Conservation (phyloP, 1,140 invertebrate genomes). For the Rhysida immarginata region DNA sequence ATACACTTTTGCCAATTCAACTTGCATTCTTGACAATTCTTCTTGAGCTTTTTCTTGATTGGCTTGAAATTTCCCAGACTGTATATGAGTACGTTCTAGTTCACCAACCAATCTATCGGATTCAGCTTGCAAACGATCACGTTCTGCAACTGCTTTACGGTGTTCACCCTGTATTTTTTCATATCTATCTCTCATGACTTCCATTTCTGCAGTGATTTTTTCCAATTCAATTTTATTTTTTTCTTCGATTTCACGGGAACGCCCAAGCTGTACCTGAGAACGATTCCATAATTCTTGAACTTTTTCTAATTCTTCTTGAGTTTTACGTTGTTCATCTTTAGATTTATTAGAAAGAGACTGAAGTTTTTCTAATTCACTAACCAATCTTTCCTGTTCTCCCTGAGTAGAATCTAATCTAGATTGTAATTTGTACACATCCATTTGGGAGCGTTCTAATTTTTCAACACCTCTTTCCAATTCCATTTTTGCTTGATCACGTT, state of each 20-base stretch:
- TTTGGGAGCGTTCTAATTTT: constrained; percentile 81
- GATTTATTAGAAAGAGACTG: constrained; percentile 57
- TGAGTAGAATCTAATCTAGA: constrained; percentile 70
- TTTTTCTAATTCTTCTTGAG: constrained; percentile 65
- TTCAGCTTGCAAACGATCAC: constrained; percentile 68
- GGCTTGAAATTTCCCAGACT: constrained; percentile 62
- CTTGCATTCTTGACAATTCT: constrained; percentile 63
- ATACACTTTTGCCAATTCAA: constrained; percentile 77
- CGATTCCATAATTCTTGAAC: constrained; percentile 76
- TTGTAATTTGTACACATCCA: constrained; percentile 71
- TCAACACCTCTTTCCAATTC: constrained; percentile 83
- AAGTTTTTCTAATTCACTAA: constrained; percentile 72
- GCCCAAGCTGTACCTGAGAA: constrained; percentile 58
- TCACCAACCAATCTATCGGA: constrained; percentile 72
- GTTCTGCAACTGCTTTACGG: constrained; percentile 59
- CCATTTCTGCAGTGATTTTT: constrained; percentile 53
- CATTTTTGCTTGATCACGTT: constrained; percentile 69
- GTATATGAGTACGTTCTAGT: constrained; percentile 61
- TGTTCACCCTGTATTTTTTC: constrained; percentile 75
- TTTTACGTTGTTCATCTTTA: constrained; percentile 66
- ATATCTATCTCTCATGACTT: constrained; percentile 74
- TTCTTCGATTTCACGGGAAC: constrained; percentile 77
- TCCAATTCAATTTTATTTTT: constrained; percentile 79
- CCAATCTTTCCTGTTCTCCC: constrained; percentile 66
- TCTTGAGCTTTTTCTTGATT: constrained; percentile 75